Evolutionary conservation across 2,797 vertebrate species (phyloP).

Genomic region (Rhadinocentrus ornatus): DNA sequence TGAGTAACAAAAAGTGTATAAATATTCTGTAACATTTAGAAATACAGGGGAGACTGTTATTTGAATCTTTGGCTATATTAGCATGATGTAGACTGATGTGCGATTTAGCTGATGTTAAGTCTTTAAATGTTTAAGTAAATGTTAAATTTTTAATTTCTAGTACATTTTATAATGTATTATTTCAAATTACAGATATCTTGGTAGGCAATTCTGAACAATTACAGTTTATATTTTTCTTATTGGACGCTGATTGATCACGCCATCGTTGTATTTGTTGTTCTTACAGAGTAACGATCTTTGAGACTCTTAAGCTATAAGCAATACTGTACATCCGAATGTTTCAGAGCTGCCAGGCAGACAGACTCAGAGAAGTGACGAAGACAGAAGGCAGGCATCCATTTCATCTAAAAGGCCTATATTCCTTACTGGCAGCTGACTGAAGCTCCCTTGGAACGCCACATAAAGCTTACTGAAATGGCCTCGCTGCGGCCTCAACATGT

Average conservation of each 20-base stretch:
- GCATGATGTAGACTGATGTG: neutral
- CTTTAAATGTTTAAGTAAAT: neutral
- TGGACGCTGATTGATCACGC: conserved; percentile 21
- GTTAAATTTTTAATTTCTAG: neutral
- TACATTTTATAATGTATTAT: conserved; percentile 1
- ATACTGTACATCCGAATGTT: conserved; percentile 37
- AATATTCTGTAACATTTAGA: neutral
- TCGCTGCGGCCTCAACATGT: conserved; percentile 69
- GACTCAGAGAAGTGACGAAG: conserved; percentile 55
- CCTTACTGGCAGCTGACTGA: conserved; percentile 66
- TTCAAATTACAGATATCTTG: conserved; percentile 9
- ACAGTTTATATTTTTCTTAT: conserved; percentile 13
- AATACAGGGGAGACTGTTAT: neutral
- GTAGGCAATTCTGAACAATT: conserved; percentile 10
- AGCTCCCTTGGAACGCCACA: conserved; percentile 66
- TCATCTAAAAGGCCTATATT: conserved; percentile 72
- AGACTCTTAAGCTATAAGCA: conserved; percentile 10
- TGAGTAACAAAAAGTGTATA: conserved; percentile 1
- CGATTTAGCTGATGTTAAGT: neutral
- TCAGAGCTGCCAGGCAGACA: conserved; percentile 46
- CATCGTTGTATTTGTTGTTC: conserved; percentile 22
- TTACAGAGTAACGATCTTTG: conserved; percentile 17
- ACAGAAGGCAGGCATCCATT: conserved; percentile 72
- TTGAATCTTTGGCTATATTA: neutral
- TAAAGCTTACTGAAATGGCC: conserved; percentile 77